Evolutionary conservation across 2,113 vertebrate species (phyloP).

Genomic region (Chlamydotis undulata): DNA sequence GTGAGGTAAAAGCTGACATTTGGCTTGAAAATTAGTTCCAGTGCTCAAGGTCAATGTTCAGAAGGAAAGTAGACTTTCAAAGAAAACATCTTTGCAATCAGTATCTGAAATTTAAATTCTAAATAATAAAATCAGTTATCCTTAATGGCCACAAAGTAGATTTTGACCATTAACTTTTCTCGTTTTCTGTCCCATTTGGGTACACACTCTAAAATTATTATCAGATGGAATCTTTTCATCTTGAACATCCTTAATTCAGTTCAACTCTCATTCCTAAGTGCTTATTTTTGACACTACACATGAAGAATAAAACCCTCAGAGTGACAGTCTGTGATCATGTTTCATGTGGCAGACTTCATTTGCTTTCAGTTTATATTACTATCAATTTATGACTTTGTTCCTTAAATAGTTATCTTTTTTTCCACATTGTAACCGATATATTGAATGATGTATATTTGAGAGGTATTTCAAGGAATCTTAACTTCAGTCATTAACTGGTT

Average conservation of each 20-base stretch:
- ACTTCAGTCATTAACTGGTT: slow-evolving; percentile 60
- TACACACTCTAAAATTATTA: slow-evolving; percentile 2
- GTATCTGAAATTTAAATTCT: not conserved
- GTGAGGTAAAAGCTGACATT: not conserved
- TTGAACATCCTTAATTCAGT: slow-evolving; percentile 30
- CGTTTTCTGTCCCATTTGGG: slow-evolving; percentile 15
- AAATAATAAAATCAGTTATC: not conserved
- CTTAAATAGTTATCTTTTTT: slow-evolving; percentile 48
- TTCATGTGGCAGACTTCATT: slow-evolving; percentile 64
- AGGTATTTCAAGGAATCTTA: slow-evolving; percentile 55
- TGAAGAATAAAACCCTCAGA: slow-evolving; percentile 59
- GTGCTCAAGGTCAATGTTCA: not conserved
- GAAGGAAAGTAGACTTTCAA: not conserved
- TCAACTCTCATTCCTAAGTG: slow-evolving; percentile 5
- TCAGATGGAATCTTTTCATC: slow-evolving; percentile 24
- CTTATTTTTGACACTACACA: slow-evolving; percentile 57
- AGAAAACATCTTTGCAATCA: not conserved
- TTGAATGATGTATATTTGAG: slow-evolving; percentile 61
- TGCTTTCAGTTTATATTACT: slow-evolving; percentile 67
- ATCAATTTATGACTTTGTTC: slow-evolving; percentile 66
- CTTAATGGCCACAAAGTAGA: not conserved
- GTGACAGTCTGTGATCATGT: slow-evolving; percentile 70
- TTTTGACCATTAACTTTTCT: slow-evolving; percentile 48
- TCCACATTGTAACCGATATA: slow-evolving; percentile 36
- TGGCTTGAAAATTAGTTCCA: not conserved